Conservation (phyloP, 2,797 vertebrate genomes). For the Hydrophis major region DNA sequence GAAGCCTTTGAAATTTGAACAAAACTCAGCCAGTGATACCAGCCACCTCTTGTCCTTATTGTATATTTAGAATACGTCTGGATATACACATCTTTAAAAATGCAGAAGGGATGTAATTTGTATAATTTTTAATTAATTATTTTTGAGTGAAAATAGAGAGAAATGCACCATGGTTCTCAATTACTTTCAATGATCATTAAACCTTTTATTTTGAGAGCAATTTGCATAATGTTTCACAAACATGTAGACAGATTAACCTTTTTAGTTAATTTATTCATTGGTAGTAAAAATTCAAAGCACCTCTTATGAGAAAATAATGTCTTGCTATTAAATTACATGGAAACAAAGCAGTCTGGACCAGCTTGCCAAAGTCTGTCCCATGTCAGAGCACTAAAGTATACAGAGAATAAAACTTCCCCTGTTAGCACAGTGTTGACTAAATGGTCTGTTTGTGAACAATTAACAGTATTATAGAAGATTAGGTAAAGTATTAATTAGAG, state of each 20-base stretch:
- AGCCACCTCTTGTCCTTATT: not conserved
- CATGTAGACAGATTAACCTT: conserved; percentile 81
- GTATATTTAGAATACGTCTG: conserved; percentile 12
- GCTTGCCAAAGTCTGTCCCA: conserved; percentile 61
- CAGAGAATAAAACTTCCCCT: conserved; percentile 52
- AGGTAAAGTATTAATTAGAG: conserved; percentile 73
- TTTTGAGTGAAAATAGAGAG: conserved; percentile 58
- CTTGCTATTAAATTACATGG: conserved; percentile 79
- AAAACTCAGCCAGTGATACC: conserved; percentile 19
- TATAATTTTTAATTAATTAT: conserved; percentile 45
- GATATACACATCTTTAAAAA: conserved; percentile 52
- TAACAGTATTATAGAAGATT: conserved; percentile 68
- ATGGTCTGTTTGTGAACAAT: conserved; percentile 68
- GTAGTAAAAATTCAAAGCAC: conserved; percentile 77
- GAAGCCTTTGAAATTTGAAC: conserved; percentile 19
- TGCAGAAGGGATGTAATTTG: conserved; percentile 54
- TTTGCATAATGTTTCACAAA: conserved; percentile 83
- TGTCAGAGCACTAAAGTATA: conserved; percentile 61
- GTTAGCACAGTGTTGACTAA: conserved; percentile 69
- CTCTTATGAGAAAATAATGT: conserved; percentile 78
- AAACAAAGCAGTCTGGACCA: conserved; percentile 75
- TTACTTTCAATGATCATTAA: conserved; percentile 78
- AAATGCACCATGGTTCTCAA: conserved; percentile 74
- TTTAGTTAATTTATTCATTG: conserved; percentile 84
- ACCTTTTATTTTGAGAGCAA: conserved; percentile 66